A percentile compares a stretch with the other conserved stretches of the same genome.
Evolutionary conservation across 2,113 vertebrate species (phyloP).

Genomic region (Oxyruncus cristatus): DNA sequence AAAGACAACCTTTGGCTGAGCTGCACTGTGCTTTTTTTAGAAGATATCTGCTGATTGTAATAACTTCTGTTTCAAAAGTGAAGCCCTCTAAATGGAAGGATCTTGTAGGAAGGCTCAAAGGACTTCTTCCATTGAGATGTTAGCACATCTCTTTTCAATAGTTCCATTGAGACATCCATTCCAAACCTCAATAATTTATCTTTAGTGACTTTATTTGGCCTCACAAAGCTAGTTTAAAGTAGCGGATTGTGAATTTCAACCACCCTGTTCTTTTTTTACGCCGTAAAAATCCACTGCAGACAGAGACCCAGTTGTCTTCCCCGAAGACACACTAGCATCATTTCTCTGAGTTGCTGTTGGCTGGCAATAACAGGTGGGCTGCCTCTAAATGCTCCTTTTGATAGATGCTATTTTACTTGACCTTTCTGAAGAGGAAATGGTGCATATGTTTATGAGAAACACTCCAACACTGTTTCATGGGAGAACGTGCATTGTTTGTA

Average conservation of each 20-base stretch:
- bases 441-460: conserved; percentile 59
- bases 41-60: neutral
- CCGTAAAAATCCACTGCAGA: conserved; percentile 18
- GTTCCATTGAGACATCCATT: conserved; percentile 34
- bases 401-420: conserved; percentile 66
- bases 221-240: conserved; percentile 50
- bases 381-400: conserved; percentile 58
- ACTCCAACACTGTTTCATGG: conserved; percentile 50
- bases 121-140: conserved; percentile 2
- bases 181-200: conserved; percentile 53
- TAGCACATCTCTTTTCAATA: conserved; percentile 41
- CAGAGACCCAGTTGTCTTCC: conserved; percentile 49
- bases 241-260: conserved; percentile 47
- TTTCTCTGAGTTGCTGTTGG: conserved; percentile 43
- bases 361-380: conserved; percentile 56
- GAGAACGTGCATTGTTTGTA: conserved; percentile 60
- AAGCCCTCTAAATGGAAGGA: neutral
- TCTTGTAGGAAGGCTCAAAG: conserved; percentile 7
- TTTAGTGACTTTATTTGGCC: conserved; percentile 33
- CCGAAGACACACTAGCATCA: neutral
- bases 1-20: neutral
- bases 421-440: conserved; percentile 60
- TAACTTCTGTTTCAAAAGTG: conserved; percentile 11
- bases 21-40: neutral
- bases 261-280: neutral